phyloP scores from a whole-genome alignment of 1,140 invertebrate genomes.

The Helicorthomorpha holstii region DNA sequence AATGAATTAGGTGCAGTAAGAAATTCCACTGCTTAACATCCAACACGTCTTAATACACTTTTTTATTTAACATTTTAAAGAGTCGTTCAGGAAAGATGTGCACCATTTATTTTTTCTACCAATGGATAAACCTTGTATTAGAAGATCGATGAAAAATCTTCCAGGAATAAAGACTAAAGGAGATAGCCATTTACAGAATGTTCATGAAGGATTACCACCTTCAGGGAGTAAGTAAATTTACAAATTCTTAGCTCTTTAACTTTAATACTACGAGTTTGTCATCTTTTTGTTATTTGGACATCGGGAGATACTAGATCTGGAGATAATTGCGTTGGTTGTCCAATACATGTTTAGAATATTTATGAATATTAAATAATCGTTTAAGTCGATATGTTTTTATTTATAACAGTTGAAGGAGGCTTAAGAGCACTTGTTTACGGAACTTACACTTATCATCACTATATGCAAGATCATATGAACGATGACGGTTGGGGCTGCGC shows the following conservation, averaged over 20 bases:
- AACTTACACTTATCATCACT: slow-evolving; percentile 86
- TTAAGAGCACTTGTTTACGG: slow-evolving; percentile 54
- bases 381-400: slow-evolving; percentile 7
- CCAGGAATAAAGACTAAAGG: slow-evolving; percentile 24
- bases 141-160: slow-evolving; percentile 44
- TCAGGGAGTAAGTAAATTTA: slow-evolving; percentile 28
- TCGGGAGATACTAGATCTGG: no score
- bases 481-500: slow-evolving; percentile 99
- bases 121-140: slow-evolving; percentile 46
- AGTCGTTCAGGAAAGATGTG: slow-evolving; percentile 12
- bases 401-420: slow-evolving; percentile 27
- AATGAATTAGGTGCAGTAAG: slow-evolving; percentile 11
- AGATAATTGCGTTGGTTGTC: neutral
- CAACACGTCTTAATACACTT: slow-evolving; percentile 33
- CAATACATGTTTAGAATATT: neutral
- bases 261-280: slow-evolving; percentile 4
- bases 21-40: slow-evolving; percentile 12
- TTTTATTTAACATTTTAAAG: slow-evolving; percentile 33
- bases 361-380: slow-evolving; percentile 8
- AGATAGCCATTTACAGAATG: slow-evolving; percentile 44
- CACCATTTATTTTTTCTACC: slow-evolving; percentile 51
- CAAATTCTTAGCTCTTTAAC: slow-evolving; percentile 17
- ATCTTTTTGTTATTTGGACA: neutral
- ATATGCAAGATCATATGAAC: slow-evolving; percentile 86
- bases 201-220: slow-evolving; percentile 41